phyloP scores from a whole-genome alignment of 2,888 invertebrate species.

The Ligdia adustata region DNA sequence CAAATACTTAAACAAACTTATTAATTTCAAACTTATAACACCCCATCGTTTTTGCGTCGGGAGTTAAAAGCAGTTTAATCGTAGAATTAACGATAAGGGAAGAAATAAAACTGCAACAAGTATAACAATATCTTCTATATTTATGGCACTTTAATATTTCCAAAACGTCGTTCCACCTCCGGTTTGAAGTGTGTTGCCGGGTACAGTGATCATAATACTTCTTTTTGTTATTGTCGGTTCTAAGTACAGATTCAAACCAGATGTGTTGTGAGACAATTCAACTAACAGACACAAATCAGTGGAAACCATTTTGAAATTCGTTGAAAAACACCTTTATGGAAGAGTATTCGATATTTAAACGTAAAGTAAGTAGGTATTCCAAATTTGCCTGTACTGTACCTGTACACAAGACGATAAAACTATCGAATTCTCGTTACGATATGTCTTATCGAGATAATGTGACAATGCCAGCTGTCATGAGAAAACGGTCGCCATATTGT shows the following conservation, averaged over 20 bases:
- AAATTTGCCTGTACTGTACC: no score
- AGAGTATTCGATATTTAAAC: not conserved
- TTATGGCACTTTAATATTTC: slow-evolving; percentile 40
- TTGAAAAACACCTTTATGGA: not conserved
- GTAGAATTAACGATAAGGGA: no score
- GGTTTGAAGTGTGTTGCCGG: slow-evolving; percentile 34
- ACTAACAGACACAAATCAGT: not conserved
- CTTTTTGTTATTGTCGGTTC: slow-evolving; percentile 33
- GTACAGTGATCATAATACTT: slow-evolving; percentile 33
- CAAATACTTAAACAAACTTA: no score
- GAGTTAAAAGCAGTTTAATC: no score
- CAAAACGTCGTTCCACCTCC: slow-evolving; percentile 32
- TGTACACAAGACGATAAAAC: no score
- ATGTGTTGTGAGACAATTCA: not conserved
- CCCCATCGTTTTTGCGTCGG: no score
- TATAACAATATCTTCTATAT: slow-evolving; percentile 39
- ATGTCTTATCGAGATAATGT: no score
- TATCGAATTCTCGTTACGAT: no score
- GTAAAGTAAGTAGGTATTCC: no score
- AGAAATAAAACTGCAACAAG: slow-evolving; percentile 26
- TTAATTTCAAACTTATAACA: no score
- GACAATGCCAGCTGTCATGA: no score
- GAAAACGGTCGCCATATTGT: no score
- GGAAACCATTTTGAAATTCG: not conserved
- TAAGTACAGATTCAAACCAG: slow-evolving; percentile 17